Conservation (phyloP, 1,140 invertebrate genomes). For the Nymphalis io region DNA sequence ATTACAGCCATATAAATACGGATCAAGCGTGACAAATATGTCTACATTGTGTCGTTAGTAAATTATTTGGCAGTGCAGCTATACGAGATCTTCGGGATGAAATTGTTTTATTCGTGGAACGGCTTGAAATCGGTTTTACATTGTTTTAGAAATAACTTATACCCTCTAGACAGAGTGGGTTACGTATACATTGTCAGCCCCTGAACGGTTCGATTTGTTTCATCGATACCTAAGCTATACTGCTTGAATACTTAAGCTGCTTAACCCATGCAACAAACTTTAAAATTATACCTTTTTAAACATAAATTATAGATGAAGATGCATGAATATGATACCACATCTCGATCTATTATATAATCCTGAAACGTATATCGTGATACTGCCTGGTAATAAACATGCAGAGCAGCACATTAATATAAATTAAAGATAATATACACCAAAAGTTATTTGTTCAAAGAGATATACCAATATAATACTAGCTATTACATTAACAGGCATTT, state of each 20-base stretch:
- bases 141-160: slow-evolving; percentile 8
- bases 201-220: background rate
- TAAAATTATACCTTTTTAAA: background rate
- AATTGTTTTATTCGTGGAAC: background rate
- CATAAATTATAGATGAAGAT: no score
- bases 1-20: slow-evolving; percentile 9
- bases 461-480: no score
- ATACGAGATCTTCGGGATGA: background rate
- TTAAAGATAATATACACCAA: no score
- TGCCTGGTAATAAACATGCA: no score
- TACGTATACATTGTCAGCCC: background rate
- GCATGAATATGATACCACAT: no score
- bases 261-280: background rate
- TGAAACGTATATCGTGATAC: no score
- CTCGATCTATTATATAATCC: no score
- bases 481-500: no score
- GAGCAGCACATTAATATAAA: no score
- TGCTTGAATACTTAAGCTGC: background rate
- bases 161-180: background rate
- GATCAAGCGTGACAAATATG: slow-evolving; percentile 16
- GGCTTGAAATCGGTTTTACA: background rate
- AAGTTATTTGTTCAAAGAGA: no score
- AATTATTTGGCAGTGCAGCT: background rate
- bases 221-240: background rate
- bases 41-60: background rate